Base-by-base conservation (phyloP, 2,888 invertebrate genomes). In the Ichneumon xanthorius region DNA sequence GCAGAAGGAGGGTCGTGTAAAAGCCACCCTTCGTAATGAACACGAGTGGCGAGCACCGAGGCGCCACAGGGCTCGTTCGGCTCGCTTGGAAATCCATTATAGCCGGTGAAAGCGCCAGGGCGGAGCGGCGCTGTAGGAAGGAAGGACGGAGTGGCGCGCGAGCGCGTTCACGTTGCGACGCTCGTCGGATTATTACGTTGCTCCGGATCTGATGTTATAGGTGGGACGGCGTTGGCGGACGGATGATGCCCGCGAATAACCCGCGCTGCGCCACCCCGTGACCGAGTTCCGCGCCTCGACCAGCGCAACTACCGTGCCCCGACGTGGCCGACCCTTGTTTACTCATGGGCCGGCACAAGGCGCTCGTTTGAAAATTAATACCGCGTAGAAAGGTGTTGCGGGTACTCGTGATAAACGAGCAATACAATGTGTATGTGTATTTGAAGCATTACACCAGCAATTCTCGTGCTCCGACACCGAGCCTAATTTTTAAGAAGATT, bases 21-120 rank as follows among this genome's bases (percentile, higher is more conserved):
- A 68, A 80, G 50, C 61, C 55, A 72, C 78, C 84, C 78, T 76
- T 81, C 63, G 79, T 40, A 75, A 85, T 85, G 79, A 45, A 45
- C 82, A 76, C 82, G 79, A 79, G 75, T 72, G 76, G 61, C 68
- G 68, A 77, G 80, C 77, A 78, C 58, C 73, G 48, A 50, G 85
- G 85, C 85, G 82, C 85, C 85, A 72, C 58, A 55, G 70, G 85
- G 75, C 48, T 83, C 53, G 67, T 76, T 84, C 63, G 80, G 50
- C 33, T 77, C 67, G 30, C 81, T 73, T 65, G 68, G 70, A 83
- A 68, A 83, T 84, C 80, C 77, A 73, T 77, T 26, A 71, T 50
- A 71, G 61, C 40, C 58, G 30, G 30, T 45, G 67, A 1, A 30
- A 30, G 48, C 61, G 30, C 63, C 33, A 63, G 45, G 37, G n/a